phyloP scores from a whole-genome alignment of 1,140 invertebrate species.

The Euwallacea similis region DNA sequence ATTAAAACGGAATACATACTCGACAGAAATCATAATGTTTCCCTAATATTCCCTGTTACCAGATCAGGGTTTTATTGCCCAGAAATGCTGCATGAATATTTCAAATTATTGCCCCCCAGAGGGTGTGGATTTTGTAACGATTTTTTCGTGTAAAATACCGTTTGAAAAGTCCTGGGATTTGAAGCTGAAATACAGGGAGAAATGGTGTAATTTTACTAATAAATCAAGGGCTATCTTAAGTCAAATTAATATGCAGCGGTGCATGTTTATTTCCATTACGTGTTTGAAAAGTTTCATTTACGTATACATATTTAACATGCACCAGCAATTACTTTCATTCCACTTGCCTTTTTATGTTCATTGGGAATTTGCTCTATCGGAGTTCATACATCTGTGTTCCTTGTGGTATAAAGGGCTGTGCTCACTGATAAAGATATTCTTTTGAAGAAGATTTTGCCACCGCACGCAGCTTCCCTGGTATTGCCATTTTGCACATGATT shows the following conservation, averaged over 20 bases:
- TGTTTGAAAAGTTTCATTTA: not conserved
- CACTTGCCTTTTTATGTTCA: not conserved
- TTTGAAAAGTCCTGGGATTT: too few relatives aligned
- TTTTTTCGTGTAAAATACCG: too few relatives aligned
- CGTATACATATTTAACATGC: not conserved
- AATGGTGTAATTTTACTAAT: not conserved
- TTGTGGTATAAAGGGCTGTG: too few relatives aligned
- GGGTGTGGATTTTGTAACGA: not conserved
- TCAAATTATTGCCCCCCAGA: not conserved
- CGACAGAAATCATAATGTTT: constrained; percentile 3
- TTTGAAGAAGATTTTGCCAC: too few relatives aligned
- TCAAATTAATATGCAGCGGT: not conserved
- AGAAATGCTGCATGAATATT: constrained; percentile 1
- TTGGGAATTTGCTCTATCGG: not conserved
- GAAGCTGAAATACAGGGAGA: too few relatives aligned
- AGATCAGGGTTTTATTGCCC: constrained; percentile 4
- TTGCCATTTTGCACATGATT: too few relatives aligned
- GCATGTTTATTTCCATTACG: constrained; percentile 6
- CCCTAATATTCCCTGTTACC: constrained; percentile 1
- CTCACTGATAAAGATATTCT: too few relatives aligned
- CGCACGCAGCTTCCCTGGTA: too few relatives aligned
- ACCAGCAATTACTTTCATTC: not conserved
- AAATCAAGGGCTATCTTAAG: not conserved
- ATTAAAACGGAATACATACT: constrained; percentile 4
- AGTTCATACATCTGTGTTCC: too few relatives aligned